Percentiles rank a stretch among this genome's conserved stretches.
Conservation (phyloP, 2,888 invertebrate genomes). For the Hemistola chrysoprasaria region DNA sequence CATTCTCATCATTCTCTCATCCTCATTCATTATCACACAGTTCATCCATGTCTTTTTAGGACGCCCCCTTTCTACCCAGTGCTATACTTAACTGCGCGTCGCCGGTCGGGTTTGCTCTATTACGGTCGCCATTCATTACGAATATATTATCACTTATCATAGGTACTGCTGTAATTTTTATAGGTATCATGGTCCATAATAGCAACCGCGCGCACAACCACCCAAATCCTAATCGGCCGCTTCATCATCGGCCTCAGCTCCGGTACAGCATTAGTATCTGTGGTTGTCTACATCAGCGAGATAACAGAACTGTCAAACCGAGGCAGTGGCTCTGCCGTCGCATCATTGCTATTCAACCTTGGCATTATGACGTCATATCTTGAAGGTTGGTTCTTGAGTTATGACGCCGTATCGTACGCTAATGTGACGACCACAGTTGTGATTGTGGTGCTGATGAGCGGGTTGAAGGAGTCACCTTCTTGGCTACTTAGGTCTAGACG, state of each 20-base stretch:
- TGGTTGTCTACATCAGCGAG: constrained; percentile 78
- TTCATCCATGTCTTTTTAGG: too few species aligned
- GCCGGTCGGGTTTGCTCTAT: too few species aligned
- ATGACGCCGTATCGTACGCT: constrained; percentile 39
- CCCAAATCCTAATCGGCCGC: constrained; percentile 59
- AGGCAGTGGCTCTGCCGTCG: constrained; percentile 30
- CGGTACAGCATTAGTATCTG: constrained; percentile 52
- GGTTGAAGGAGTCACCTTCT: constrained; percentile 40
- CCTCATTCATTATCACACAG: too few species aligned
- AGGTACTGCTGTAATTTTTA: constrained; percentile 24
- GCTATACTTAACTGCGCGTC: too few species aligned
- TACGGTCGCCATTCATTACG: too few species aligned
- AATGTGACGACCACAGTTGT: constrained; percentile 29
- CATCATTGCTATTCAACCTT: constrained; percentile 29
- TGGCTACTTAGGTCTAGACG: constrained; percentile 37
- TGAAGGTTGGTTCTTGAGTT: constrained; percentile 44
- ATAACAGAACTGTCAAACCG: constrained; percentile 45
- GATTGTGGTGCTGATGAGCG: constrained; percentile 29
- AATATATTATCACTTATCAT: too few species aligned
- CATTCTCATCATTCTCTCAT: too few species aligned
- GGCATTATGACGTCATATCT: constrained; percentile 39
- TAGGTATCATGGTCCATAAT: constrained; percentile 45
- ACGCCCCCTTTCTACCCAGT: too few species aligned
- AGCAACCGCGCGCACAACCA: constrained; percentile 33
- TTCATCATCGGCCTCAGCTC: constrained; percentile 65